A percentile compares a stretch with the other conserved stretches of the same genome.
These are phyloP conservation scores for Mimachlamys varia DNA, from an alignment of 2,888 invertebrate species.

Conservation along the genomic window DNA sequence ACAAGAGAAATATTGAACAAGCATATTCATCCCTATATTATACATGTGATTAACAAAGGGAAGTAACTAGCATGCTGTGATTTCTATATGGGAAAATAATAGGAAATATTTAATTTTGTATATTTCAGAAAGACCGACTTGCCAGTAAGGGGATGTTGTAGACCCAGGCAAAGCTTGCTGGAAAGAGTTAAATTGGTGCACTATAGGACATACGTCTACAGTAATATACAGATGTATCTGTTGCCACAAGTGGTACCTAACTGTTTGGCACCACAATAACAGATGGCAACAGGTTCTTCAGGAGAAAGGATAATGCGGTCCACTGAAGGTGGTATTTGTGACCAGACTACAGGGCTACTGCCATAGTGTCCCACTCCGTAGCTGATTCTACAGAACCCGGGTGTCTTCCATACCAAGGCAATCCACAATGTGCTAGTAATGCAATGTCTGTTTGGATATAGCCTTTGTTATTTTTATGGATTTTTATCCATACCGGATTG, in stretches of 20 bases:
- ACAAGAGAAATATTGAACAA: too few relatives aligned
- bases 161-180: neutral
- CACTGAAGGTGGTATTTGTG: neutral
- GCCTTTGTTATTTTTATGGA: too few relatives aligned
- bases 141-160: conserved; percentile 64
- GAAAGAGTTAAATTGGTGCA: neutral
- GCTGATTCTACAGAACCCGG: neutral
- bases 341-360: neutral
- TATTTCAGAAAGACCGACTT: conserved; percentile 71
- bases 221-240: neutral
- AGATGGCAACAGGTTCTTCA: neutral
- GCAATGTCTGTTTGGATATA: neutral
- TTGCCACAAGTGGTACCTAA: neutral
- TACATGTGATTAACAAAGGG: too few relatives aligned
- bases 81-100: neutral
- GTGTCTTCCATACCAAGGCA: neutral
- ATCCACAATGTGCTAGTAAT: conserved; percentile 21
- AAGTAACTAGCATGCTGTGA: too few relatives aligned
- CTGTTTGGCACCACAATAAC: neutral
- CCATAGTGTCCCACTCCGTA: neutral
- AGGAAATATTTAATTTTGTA: conserved; percentile 42
- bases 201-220: neutral
- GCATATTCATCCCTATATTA: too few relatives aligned
- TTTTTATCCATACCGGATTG: neutral
- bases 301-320: neutral